Evolutionary conservation across 1,140 invertebrate species (phyloP), one percentile per base, ranked within the genome.

Genomic region (Drosophila saltans): DNA sequence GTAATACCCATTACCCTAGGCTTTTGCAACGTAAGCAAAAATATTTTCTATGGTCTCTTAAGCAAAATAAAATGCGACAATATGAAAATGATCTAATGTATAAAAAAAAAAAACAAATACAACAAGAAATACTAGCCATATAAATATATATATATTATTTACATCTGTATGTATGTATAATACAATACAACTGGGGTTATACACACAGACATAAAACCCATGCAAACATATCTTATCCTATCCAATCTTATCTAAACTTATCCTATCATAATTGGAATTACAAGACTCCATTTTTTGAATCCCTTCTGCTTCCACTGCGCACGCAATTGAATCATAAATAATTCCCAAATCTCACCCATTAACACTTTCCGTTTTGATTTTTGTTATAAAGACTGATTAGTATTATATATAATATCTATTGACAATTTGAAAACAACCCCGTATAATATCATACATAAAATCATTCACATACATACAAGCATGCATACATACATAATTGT

Each of bases 331-430:
- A 40, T 62, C 62, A 36, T 72, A 67, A n/a, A 60, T 65, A 28
- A 52, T 10, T 26, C 9, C 24, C 43, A 73, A 39, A 59, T 58
- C 65, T 58, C 56, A 63, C 73, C 63, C 55, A 57, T 43, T 57
- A 30, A 40, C 30, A 60, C 59, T 57, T 33, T 60, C 57, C 62
- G 55, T 80, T 70, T 89, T 78, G 66, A 75, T 89, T 86, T 86
- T 89, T 68, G 83, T 86, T 86, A 78, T 83, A 52, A 86, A 86
- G 83, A 86, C 83, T 86, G 83, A 86, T 89, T 86, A 86, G 83
- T 82, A 80, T 80, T 86, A 74, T 86, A 70, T 74, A 70, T 74
- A 48, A 74, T 63, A 78, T 64, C 57, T 39, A 39, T 24, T 33
- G 21, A 39, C 16, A 66, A 63, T 45, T 60, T 30, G 60, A 60